Evolutionary conservation across 2,888 invertebrate genomes (phyloP).

Genomic region (Parnassius orleans): DNA sequence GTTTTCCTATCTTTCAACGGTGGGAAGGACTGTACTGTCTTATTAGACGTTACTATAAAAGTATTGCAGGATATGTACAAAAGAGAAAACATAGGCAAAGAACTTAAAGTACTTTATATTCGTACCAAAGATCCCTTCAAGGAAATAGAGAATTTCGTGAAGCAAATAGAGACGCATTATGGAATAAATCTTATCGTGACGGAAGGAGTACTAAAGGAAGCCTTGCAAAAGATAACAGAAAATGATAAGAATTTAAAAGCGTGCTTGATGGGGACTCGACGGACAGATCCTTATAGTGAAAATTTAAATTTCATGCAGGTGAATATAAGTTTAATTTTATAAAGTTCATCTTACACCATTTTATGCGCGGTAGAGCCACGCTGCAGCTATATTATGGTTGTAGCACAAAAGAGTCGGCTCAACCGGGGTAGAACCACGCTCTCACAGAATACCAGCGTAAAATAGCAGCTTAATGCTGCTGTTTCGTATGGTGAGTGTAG

Average conservation of each 20-base stretch:
- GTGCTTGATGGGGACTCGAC: conserved; percentile 94
- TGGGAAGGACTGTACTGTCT: conserved; percentile 98
- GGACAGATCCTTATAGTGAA: conserved; percentile 91
- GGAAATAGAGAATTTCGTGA: conserved; percentile 93
- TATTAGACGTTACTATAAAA: conserved; percentile 80
- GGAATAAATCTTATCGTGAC: conserved; percentile 85
- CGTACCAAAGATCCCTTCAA: conserved; percentile 89
- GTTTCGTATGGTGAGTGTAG: too few species aligned
- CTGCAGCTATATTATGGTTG: too few species aligned
- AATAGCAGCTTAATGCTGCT: too few species aligned
- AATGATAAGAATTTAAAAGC: conserved; percentile 85
- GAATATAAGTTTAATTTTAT: conserved; percentile 27
- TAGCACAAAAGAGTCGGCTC: too few species aligned
- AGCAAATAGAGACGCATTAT: conserved; percentile 85
- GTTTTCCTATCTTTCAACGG: conserved; percentile 97
- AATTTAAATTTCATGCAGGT: conserved; percentile 86
- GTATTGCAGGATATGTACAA: conserved; percentile 51
- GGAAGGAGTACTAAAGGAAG: conserved; percentile 86
- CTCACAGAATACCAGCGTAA: too few species aligned
- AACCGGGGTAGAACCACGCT: too few species aligned
- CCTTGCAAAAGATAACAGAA: conserved; percentile 83
- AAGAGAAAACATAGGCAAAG: conserved; percentile 55
- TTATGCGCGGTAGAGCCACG: too few species aligned
- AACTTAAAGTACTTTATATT: conserved; percentile 89
- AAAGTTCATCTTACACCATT: too few species aligned